A percentile compares a stretch with the other conserved stretches of the same genome.
phyloP scores from a whole-genome alignment of 2,888 invertebrate species.

The Melanostoma scalare region DNA sequence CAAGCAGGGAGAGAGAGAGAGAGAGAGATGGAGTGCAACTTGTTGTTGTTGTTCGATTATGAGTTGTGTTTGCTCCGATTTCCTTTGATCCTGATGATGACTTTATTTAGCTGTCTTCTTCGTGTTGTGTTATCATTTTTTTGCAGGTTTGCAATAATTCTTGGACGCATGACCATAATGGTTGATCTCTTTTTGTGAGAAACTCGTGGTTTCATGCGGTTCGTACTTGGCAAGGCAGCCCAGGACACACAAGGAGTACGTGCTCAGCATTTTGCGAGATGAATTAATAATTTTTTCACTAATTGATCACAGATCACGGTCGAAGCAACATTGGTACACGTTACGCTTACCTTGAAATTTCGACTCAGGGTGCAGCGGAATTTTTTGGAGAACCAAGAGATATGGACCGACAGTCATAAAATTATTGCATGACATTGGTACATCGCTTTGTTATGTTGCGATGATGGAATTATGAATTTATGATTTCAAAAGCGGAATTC shows the following conservation, averaged over 20 bases:
- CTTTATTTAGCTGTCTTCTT: constrained; percentile 54
- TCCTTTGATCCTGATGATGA: constrained; percentile 61
- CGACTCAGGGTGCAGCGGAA: constrained; percentile 44
- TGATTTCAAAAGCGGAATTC: constrained; percentile 69
- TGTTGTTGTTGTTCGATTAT: constrained; percentile 48
- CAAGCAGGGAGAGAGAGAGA: neutral
- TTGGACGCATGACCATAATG: constrained; percentile 48
- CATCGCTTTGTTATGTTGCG: constrained; percentile 66
- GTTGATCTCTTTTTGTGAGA: constrained; percentile 49
- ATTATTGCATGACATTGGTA: constrained; percentile 69
- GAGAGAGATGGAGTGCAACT: constrained; percentile 55
- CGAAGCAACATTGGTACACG: constrained; percentile 12
- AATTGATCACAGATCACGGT: constrained; percentile 77
- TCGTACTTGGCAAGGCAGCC: constrained; percentile 29
- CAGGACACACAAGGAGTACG: constrained; percentile 81
- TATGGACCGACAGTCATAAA: constrained; percentile 65
- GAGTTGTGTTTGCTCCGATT: constrained; percentile 44
- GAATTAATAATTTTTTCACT: constrained; percentile 79
- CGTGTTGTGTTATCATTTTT: neutral
- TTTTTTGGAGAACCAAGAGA: constrained; percentile 31
- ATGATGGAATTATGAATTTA: constrained; percentile 71
- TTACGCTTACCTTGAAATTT: constrained; percentile 50
- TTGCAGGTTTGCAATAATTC: neutral
- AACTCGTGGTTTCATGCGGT: constrained; percentile 30
- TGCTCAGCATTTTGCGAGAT: constrained; percentile 80